Evolutionary conservation across 2,113 vertebrate species (phyloP).

Genomic region (Apaloderma vittatum): DNA sequence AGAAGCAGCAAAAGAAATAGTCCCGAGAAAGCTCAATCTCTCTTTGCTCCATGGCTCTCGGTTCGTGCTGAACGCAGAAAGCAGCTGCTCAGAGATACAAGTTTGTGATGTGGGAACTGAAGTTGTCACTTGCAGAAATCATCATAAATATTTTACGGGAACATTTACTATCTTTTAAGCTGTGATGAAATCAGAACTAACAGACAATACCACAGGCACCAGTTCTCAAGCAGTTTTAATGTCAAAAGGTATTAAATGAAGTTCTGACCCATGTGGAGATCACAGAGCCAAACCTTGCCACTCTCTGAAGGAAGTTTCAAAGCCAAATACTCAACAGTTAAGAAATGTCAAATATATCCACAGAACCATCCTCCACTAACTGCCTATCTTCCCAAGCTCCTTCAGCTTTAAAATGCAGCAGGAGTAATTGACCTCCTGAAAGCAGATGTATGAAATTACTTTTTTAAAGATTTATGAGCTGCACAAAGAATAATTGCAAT

Average conservation of each 20-base stretch:
- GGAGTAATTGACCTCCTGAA: not conserved
- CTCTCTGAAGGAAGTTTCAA: not conserved
- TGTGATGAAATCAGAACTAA: conserved; percentile 24
- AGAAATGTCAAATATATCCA: not conserved
- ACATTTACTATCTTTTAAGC: not conserved
- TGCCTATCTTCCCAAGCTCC: not conserved
- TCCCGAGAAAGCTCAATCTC: not conserved
- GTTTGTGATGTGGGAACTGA: not conserved
- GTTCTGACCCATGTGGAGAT: conserved; percentile 12
- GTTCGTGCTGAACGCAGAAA: not conserved
- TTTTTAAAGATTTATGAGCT: not conserved
- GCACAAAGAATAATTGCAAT: not conserved
- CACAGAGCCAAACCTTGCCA: not conserved
- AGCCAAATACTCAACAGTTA: not conserved
- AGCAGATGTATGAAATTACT: not conserved
- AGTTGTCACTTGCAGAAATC: conserved; percentile 3
- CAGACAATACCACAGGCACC: conserved; percentile 35
- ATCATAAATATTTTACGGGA: conserved; percentile 14
- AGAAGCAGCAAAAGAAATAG: not conserved
- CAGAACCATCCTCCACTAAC: not conserved
- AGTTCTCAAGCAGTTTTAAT: not conserved
- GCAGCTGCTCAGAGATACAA: not conserved
- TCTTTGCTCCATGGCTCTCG: not conserved
- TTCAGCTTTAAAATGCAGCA: not conserved
- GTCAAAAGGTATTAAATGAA: conserved; percentile 50